These are phyloP conservation scores for Thaleichthys pacificus DNA, from an alignment of 2,797 vertebrate species.

Conservation along the genomic window DNA sequence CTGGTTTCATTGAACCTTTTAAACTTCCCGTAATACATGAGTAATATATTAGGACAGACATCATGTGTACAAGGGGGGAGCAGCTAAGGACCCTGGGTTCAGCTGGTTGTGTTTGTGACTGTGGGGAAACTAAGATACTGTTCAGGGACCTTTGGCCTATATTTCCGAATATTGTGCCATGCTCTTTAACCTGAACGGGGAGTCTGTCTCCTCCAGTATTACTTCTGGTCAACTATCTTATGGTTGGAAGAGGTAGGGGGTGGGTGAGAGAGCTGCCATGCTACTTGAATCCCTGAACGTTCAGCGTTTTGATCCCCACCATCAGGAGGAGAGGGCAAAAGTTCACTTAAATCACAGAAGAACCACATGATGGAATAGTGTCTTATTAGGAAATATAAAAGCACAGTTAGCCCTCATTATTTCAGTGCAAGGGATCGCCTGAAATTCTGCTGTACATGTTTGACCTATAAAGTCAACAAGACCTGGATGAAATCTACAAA, in stretches of 20 bases:
- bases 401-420: too few species aligned
- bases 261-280: conserved; percentile 5
- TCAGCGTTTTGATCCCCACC: background rate
- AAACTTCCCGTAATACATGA: conserved; percentile 5
- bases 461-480: background rate
- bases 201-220: conserved; percentile 46
- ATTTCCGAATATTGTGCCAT: conserved; percentile 34
- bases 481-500: too few species aligned
- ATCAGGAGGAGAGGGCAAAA: background rate
- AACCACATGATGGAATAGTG: background rate
- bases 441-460: background rate
- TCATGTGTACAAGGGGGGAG: background rate
- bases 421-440: background rate
- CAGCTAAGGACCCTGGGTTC: too few species aligned
- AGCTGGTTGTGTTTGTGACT: conserved; percentile 34
- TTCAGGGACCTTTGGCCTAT: conserved; percentile 63
- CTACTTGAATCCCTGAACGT: background rate
- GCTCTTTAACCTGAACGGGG: conserved; percentile 50
- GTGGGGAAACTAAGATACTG: conserved; percentile 39
- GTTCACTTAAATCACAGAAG: background rate
- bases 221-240: conserved; percentile 12
- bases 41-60: conserved; percentile 13
- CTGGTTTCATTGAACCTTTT: background rate
- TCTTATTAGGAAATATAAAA: background rate
- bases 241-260: conserved; percentile 13